phyloP scores from a whole-genome alignment of 1,140 invertebrate genomes.

The Patella vulgata region DNA sequence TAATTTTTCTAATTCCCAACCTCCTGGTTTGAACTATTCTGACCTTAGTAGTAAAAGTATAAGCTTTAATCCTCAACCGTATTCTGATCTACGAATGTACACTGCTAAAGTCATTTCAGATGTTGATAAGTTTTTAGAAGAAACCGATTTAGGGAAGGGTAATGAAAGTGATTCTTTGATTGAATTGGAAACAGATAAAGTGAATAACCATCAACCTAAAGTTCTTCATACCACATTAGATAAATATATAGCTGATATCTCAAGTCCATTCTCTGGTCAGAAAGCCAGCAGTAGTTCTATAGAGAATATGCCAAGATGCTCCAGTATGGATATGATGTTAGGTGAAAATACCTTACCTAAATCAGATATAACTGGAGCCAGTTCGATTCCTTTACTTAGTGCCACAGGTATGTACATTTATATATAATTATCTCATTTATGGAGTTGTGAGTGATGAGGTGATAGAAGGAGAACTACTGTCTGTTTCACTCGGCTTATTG shows the following conservation, averaged over 20 bases:
- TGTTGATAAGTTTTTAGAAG: neutral
- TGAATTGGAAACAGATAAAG: neutral
- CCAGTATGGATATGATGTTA: constrained; percentile 36
- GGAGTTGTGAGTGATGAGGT: neutral
- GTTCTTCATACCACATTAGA: constrained; percentile 16
- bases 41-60: constrained; percentile 17
- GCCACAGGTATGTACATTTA: constrained; percentile 10
- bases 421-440: neutral
- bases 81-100: constrained; percentile 1
- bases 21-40: constrained; percentile 29
- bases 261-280: constrained; percentile 1
- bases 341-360: constrained; percentile 18
- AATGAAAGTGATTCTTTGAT: neutral
- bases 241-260: constrained; percentile 9
- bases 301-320: constrained; percentile 27
- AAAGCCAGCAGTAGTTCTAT: no score
- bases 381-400: constrained; percentile 28
- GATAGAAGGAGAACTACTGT: no score
- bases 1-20: constrained; percentile 10
- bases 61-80: neutral
- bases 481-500: no score
- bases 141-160: neutral
- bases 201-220: neutral
- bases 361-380: constrained; percentile 42
- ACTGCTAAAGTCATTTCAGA: neutral